A percentile compares a stretch with the other conserved stretches of the same genome.
Conservation (phyloP, 1,140 invertebrate species). For the Ceratina japonica region DNA sequence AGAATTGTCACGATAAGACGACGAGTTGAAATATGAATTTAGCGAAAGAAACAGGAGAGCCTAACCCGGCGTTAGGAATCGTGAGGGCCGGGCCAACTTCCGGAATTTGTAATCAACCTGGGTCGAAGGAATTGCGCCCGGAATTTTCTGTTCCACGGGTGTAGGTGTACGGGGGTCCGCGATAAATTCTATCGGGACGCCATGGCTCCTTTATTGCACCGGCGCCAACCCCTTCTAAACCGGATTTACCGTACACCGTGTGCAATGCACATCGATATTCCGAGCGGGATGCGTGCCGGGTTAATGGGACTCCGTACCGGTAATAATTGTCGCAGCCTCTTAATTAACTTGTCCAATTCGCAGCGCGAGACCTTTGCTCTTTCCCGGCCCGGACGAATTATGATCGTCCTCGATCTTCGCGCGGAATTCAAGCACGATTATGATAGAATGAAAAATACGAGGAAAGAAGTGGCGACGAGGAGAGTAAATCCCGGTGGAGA, state of each 20-base stretch:
- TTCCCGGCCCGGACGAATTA: not conserved
- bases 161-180: not conserved
- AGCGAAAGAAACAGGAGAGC: not conserved
- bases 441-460: no score
- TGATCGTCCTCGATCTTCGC: no score
- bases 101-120: slow-evolving; percentile 41
- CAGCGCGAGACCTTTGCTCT: not conserved
- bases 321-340: slow-evolving; percentile 18
- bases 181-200: slow-evolving; percentile 38
- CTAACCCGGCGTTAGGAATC: not conserved
- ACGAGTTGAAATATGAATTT: no score
- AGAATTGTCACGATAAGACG: not conserved
- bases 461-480: no score
- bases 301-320: slow-evolving; percentile 21
- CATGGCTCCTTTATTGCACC: slow-evolving; percentile 31
- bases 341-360: slow-evolving; percentile 17
- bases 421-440: no score
- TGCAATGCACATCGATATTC: slow-evolving; percentile 31
- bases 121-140: not conserved
- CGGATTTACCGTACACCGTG: slow-evolving; percentile 33
- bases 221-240: not conserved
- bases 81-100: not conserved
- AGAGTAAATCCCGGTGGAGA: no score
- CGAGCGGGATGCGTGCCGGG: not conserved
- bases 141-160: slow-evolving; percentile 20